phyloP scores from a whole-genome alignment of 1,140 invertebrate genomes.

The Neomicropteryx cornuta region DNA sequence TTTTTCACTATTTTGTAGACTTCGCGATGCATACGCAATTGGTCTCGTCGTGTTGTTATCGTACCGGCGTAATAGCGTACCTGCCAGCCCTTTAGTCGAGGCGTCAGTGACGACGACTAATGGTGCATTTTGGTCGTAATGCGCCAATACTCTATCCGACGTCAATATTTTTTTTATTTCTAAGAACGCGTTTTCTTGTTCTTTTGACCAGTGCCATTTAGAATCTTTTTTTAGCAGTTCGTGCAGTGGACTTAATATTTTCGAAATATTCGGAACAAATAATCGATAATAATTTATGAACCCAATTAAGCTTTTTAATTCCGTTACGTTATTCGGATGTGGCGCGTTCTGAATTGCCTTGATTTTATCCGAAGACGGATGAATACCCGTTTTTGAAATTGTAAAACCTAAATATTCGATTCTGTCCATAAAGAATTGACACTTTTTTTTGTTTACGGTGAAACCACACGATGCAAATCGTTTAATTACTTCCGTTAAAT shows the following conservation, averaged over 20 bases:
- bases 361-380: slow-evolving; percentile 9
- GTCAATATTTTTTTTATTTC: slow-evolving; percentile 13
- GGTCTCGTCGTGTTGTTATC: slow-evolving; percentile 19
- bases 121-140: slow-evolving; percentile 21
- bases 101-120: slow-evolving; percentile 26
- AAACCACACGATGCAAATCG: slow-evolving; percentile 3
- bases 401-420: slow-evolving; percentile 14
- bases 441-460: slow-evolving; percentile 2
- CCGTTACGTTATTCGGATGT: slow-evolving; percentile 7
- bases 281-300: slow-evolving; percentile 12
- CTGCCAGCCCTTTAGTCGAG: slow-evolving; percentile 23
- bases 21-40: slow-evolving; percentile 22
- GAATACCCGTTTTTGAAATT: slow-evolving; percentile 13
- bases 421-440: slow-evolving; percentile 4
- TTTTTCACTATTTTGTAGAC: slow-evolving; percentile 19
- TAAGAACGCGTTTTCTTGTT: slow-evolving; percentile 13
- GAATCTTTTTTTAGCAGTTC: slow-evolving; percentile 14
- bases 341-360: slow-evolving; percentile 7
- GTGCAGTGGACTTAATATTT: slow-evolving; percentile 6
- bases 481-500: slow-evolving; percentile 4
- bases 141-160: slow-evolving; percentile 17
- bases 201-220: slow-evolving; percentile 13
- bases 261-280: slow-evolving; percentile 7
- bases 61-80: slow-evolving; percentile 27
- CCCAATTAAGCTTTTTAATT: slow-evolving; percentile 11